Conservation (phyloP, 2,888 invertebrate species). For the Xanthia icteritia region DNA sequence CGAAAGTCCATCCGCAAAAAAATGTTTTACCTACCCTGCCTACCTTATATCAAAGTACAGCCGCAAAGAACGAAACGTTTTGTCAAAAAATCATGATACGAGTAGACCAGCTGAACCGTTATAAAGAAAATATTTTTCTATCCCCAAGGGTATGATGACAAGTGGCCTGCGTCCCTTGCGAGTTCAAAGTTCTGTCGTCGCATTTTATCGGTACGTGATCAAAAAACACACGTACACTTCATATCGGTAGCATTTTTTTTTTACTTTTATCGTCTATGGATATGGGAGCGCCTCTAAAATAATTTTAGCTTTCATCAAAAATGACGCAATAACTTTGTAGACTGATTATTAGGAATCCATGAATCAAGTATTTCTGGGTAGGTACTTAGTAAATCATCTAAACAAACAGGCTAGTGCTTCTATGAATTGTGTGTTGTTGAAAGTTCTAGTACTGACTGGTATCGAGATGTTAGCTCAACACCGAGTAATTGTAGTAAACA, state of each 20-base stretch:
- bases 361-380: not conserved
- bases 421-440: not conserved
- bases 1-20: not conserved
- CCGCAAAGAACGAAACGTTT: not conserved
- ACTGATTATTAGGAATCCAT: not conserved
- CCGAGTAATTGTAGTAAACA: constrained; percentile 1
- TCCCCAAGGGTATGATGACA: constrained; percentile 42
- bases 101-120: constrained; percentile 37
- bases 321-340: not conserved
- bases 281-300: not conserved
- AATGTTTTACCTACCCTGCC: too few relatives aligned
- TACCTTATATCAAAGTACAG: not conserved
- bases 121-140: constrained; percentile 43
- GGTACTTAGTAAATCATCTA: not conserved
- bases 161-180: constrained; percentile 49
- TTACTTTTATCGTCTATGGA: constrained; percentile 21
- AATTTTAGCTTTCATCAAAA: not conserved
- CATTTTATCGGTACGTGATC: constrained; percentile 53
- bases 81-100: constrained; percentile 3
- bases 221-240: constrained; percentile 47
- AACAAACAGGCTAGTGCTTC: not conserved
- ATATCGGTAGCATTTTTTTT: constrained; percentile 51
- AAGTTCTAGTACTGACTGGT: not conserved
- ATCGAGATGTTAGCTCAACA: not conserved
- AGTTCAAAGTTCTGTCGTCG: constrained; percentile 53